A percentile compares a stretch with the other conserved stretches of the same genome.
These are phyloP conservation scores for Gorsachius goisagi DNA, from an alignment of 2,113 vertebrate species.

Conservation along the genomic window DNA sequence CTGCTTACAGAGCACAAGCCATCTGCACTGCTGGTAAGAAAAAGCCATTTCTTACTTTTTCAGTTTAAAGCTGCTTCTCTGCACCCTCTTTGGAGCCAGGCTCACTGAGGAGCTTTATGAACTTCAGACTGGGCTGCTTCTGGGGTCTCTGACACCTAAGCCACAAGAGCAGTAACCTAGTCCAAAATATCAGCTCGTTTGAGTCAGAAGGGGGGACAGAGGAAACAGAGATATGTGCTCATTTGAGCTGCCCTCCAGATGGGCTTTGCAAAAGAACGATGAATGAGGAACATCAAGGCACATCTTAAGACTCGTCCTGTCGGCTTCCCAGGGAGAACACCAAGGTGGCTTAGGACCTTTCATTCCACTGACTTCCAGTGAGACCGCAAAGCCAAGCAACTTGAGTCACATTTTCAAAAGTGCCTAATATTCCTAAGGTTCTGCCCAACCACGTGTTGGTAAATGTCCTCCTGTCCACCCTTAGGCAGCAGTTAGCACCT, in stretches of 20 bases:
- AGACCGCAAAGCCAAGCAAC: neutral
- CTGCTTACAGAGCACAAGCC: neutral
- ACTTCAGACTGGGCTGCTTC: neutral
- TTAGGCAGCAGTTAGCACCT: neutral
- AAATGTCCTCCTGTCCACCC: neutral
- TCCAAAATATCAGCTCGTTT: neutral
- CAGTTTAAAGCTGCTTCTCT: neutral
- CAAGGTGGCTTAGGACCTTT: neutral
- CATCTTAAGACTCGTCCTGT: neutral
- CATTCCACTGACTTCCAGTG: neutral
- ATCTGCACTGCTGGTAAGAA: neutral
- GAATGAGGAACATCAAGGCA: neutral
- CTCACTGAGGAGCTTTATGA: neutral
- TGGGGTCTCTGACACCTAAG: neutral
- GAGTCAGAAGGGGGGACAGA: neutral
- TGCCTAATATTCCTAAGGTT: neutral
- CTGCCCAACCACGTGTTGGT: rapidly evolving
- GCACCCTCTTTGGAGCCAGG: neutral
- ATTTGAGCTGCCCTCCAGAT: neutral
- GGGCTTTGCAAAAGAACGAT: neutral
- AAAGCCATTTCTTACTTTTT: neutral
- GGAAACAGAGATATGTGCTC: neutral
- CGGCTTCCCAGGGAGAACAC: neutral
- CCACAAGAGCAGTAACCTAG: neutral
- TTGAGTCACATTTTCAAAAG: neutral